phyloP scores from a whole-genome alignment of 53 echinoderm and acorn worm species.

The Echinarachnius parma region DNA sequence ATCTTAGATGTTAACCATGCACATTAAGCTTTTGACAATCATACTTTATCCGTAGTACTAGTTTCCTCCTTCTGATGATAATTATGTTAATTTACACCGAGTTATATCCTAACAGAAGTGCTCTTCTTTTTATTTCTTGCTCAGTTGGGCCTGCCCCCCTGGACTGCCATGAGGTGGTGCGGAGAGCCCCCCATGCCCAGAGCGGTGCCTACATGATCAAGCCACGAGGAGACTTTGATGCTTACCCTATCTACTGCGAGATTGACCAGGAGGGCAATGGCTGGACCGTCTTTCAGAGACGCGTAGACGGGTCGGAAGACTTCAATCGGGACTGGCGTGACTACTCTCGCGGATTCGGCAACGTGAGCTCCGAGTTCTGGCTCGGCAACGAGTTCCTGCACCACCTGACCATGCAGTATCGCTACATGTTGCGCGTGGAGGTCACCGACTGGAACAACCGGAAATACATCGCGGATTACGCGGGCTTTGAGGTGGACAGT shows the following conservation, averaged over 20 bases:
- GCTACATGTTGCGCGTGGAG: conserved; percentile 79
- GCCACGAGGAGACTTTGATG: conserved; percentile 70
- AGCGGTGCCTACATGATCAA: conserved; percentile 92
- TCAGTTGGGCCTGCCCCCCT: conserved; percentile 78
- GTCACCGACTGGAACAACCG: conserved; percentile 64
- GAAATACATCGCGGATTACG: conserved; percentile 71
- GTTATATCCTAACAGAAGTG: no score
- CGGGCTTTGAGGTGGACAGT: conserved; percentile 66
- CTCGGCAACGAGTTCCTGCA: conserved; percentile 83
- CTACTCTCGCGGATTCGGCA: conserved; percentile 86
- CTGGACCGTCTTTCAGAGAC: conserved; percentile 94
- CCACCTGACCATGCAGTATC: conserved; percentile 73
- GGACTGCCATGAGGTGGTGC: conserved; percentile 71
- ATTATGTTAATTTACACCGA: no score
- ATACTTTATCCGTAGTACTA: no score
- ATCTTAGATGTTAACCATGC: no score
- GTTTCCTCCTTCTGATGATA: no score
- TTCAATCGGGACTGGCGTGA: conserved; percentile 87
- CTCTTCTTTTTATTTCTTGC: conserved; percentile 8
- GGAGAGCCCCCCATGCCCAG: conserved; percentile 38
- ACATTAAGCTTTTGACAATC: no score
- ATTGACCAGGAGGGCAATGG: conserved; percentile 75
- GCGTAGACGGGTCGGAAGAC: conserved; percentile 78
- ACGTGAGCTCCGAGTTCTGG: conserved; percentile 79
- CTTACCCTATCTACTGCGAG: conserved; percentile 83